phyloP scores from a whole-genome alignment of 92 coral and sea anemone genomes.

The Bergia sp. region DNA sequence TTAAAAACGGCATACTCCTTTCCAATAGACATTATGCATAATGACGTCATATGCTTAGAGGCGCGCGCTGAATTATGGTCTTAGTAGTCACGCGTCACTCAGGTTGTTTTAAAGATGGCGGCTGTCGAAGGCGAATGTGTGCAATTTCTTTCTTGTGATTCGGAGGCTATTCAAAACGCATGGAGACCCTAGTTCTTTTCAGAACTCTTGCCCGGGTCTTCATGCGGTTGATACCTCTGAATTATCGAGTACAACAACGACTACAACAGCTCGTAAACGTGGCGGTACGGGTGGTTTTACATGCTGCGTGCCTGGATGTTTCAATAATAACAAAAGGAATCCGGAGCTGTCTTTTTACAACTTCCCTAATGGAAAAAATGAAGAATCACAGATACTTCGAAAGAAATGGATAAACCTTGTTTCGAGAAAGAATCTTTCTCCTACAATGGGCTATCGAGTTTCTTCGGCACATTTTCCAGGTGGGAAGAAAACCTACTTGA shows the following conservation, averaged over 20 bases:
- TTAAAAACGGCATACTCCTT: background rate
- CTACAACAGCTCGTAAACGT: background rate
- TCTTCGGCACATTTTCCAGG: slow-evolving; percentile 24
- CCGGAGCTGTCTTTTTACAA: slow-evolving; percentile 54
- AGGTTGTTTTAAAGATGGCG: no score
- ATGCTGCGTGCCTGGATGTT: slow-evolving; percentile 50
- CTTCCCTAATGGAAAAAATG: slow-evolving; percentile 49
- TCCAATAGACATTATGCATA: background rate
- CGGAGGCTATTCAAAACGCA: background rate
- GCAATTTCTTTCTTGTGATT: background rate
- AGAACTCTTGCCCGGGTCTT: background rate
- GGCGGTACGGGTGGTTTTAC: slow-evolving; percentile 29
- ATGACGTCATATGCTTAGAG: no score
- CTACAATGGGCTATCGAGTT: slow-evolving; percentile 34
- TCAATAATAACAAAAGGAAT: slow-evolving; percentile 51
- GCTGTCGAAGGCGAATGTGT: background rate
- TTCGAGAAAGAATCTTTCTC: slow-evolving; percentile 4
- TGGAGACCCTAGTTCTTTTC: slow-evolving; percentile 8
- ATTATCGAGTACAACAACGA: background rate
- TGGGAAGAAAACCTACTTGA: slow-evolving; percentile 15
- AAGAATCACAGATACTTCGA: slow-evolving; percentile 3
- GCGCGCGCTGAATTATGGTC: no score
- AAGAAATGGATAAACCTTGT: slow-evolving; percentile 23
- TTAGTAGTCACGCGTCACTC: no score
- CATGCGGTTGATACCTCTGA: slow-evolving; percentile 5